These are phyloP conservation scores for Calypte anna DNA, from an alignment of 2,113 vertebrate genomes.

Conservation along the genomic window DNA sequence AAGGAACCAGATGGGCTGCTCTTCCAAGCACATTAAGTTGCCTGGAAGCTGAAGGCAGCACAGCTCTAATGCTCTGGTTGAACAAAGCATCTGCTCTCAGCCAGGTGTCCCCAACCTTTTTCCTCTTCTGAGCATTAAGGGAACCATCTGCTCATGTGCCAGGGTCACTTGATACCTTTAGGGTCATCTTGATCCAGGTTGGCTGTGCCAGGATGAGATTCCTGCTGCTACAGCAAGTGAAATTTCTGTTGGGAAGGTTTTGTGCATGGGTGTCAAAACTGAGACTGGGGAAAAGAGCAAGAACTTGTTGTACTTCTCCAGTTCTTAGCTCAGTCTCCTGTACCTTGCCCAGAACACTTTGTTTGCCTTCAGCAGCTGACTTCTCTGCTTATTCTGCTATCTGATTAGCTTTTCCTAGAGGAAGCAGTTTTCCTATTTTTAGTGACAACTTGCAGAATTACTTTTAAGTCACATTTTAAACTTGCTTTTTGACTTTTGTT, in stretches of 20 bases:
- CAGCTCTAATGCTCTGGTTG: background rate
- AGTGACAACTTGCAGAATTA: background rate
- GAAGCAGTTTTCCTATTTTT: background rate
- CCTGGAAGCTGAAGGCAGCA: background rate
- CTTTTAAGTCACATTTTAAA: background rate
- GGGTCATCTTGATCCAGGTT: background rate
- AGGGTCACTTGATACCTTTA: constrained; percentile 5
- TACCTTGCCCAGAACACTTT: background rate
- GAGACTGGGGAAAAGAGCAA: background rate
- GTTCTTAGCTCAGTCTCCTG: background rate
- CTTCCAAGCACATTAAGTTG: background rate
- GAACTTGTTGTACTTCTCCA: background rate
- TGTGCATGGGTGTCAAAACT: background rate
- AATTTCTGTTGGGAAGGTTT: background rate
- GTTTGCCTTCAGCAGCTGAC: background rate
- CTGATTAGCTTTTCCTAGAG: background rate
- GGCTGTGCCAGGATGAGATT: background rate
- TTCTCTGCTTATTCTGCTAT: background rate
- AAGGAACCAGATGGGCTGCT: background rate
- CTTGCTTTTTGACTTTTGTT: background rate
- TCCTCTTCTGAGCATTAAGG: background rate
- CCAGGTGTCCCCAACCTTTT: background rate
- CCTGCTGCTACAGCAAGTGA: background rate
- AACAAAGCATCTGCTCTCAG: background rate
- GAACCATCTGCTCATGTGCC: constrained; percentile 35